Evolutionary conservation across 2,888 invertebrate genomes (phyloP), one percentile per base, ranked within the genome.

Genomic region (Apodemia zela): DNA sequence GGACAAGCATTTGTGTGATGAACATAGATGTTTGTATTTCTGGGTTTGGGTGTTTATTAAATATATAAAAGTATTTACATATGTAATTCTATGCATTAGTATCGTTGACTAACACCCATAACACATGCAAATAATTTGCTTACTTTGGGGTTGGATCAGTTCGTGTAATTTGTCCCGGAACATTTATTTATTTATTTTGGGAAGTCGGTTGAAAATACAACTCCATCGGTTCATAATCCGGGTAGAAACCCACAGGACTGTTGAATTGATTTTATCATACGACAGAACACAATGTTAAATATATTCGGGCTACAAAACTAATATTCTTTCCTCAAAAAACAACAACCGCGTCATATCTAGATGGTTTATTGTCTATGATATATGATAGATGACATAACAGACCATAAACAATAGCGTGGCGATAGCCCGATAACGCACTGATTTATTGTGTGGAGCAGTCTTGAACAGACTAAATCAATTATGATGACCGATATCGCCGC

Each of bases 361-460:
- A 25, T 54, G 54, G 67, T 63, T 68, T 66, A 68, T 72, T 72
- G 73, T 72, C 72, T 72, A 72, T 74, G 67, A 62, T 64, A 66
- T 73, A 78, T 86, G 86, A 87, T 84, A 79, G 79, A 85, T 81
- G 85, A 83, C 78, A 78, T 75, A 71, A 60, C 42, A 75, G 74
- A 76, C 79, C 81, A 82, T 81, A 86, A 81, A 88, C 85, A 87
- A 85, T 85, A 74, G 82, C 78, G 75, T 75, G 77, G 75, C 78
- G 85, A 84, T 87, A 84, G 76, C 73, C 66, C 72, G 87, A 88
- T 87, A 87, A 76, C 67, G 75, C 69, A 65, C 70, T 85, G 88
- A 89, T 85, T 87, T 85, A 89, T 87, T 71, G 80, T 74, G 72
- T 60, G 17, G 21, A 60, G 60, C 13, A 42, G 60, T 25, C 54